These are phyloP conservation scores for Malurus splendens DNA, from an alignment of 2,797 vertebrate genomes.

Conservation along the genomic window DNA sequence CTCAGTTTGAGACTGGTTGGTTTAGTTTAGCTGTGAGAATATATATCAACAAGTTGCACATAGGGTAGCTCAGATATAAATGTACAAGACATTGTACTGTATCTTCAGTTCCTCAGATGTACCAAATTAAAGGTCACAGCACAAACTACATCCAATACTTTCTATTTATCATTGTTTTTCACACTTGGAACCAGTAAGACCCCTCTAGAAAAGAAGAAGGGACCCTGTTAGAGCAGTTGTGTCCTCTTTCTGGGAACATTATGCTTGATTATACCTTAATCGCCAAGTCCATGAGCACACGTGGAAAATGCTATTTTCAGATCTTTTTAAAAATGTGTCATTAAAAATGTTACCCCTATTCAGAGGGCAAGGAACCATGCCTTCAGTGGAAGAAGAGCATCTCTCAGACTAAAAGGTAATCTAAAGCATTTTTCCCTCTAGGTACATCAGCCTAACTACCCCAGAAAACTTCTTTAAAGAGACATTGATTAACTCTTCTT, in stretches of 20 bases:
- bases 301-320: background rate
- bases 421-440: background rate
- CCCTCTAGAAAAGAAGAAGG: background rate
- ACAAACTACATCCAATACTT: background rate
- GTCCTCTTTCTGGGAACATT: background rate
- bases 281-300: rapidly evolving
- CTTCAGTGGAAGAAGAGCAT: background rate
- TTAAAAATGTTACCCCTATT: background rate
- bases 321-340: no score
- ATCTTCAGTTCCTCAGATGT: background rate
- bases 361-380: background rate
- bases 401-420: background rate
- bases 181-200: background rate
- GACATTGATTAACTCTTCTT: background rate
- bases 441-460: background rate
- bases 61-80: background rate
- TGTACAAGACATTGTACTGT: background rate
- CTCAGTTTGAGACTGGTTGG: background rate
- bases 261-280: background rate
- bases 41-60: background rate
- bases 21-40: background rate
- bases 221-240: background rate
- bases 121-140: background rate
- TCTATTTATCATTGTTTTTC: background rate
- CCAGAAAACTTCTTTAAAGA: background rate